phyloP scores from a whole-genome alignment of 1,140 invertebrate genomes.

The Archivesica marissinica region DNA sequence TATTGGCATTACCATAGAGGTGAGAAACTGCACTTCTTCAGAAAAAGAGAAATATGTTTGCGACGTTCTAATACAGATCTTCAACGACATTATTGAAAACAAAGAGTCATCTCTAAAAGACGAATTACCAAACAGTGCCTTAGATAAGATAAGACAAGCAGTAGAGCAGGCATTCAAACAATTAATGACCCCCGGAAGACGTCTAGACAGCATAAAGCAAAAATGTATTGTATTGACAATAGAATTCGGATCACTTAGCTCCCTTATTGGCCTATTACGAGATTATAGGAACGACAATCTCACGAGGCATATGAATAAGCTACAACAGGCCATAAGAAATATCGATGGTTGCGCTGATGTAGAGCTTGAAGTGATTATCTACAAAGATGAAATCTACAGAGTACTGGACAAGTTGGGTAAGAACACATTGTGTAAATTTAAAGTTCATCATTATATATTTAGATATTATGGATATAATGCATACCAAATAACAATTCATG shows the following conservation, averaged over 20 bases:
- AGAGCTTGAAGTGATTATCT: background rate
- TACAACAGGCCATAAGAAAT: background rate
- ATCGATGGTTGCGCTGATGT: background rate
- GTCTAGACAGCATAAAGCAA: background rate
- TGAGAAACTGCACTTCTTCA: background rate
- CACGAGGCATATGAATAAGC: background rate
- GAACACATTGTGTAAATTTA: too few species aligned
- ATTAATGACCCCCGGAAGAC: background rate
- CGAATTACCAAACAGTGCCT: background rate
- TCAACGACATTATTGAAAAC: background rate
- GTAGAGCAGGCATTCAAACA: background rate
- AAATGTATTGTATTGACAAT: background rate
- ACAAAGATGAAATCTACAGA: background rate
- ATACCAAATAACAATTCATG: too few species aligned
- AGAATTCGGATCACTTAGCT: background rate
- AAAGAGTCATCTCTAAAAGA: background rate
- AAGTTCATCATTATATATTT: too few species aligned
- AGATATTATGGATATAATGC: too few species aligned
- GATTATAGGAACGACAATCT: background rate
- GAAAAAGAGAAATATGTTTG: background rate
- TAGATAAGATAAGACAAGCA: background rate
- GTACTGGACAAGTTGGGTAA: background rate
- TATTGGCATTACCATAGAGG: background rate
- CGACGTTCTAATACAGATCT: background rate
- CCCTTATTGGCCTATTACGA: background rate